Conservation (phyloP, 2,888 invertebrate species). For the Ceriagrion tenellum region DNA sequence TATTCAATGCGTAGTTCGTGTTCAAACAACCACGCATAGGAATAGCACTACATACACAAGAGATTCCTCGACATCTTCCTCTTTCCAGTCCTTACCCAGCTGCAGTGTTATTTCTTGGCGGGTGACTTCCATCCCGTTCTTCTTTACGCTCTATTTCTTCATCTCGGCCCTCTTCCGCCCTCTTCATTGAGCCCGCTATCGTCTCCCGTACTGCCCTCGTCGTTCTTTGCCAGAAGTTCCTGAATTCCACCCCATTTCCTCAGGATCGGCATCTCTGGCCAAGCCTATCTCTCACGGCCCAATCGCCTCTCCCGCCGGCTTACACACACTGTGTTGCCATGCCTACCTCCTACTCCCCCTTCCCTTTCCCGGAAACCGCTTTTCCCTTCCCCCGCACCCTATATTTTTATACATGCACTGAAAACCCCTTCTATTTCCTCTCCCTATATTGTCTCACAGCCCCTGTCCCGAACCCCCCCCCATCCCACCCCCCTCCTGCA, state of each 20-base stretch:
- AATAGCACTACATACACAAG: too few relatives aligned
- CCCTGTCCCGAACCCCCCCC: neutral
- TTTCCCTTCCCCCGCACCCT: neutral
- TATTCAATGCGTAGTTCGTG: too few relatives aligned
- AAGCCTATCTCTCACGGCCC: neutral
- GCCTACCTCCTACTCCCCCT: neutral
- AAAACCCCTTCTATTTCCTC: slow-evolving; percentile 17
- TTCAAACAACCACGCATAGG: too few relatives aligned
- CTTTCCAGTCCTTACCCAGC: too few relatives aligned
- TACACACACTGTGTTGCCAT: neutral
- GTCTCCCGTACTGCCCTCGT: neutral
- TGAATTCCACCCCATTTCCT: slow-evolving; percentile 5
- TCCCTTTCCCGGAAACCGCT: neutral
- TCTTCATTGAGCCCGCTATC: neutral
- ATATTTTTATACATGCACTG: neutral
- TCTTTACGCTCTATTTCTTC: neutral
- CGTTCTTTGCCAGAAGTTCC: neutral
- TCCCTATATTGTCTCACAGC: neutral
- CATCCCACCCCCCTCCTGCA: neutral
- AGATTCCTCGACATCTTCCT: too few relatives aligned
- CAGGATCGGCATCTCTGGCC: neutral
- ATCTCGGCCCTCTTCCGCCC: too few relatives aligned
- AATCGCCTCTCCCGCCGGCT: neutral
- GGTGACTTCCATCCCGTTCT: neutral
- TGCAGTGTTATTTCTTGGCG: too few relatives aligned